phyloP scores from a whole-genome alignment of 2,888 invertebrate species.

The Oxystoma pomonae region DNA sequence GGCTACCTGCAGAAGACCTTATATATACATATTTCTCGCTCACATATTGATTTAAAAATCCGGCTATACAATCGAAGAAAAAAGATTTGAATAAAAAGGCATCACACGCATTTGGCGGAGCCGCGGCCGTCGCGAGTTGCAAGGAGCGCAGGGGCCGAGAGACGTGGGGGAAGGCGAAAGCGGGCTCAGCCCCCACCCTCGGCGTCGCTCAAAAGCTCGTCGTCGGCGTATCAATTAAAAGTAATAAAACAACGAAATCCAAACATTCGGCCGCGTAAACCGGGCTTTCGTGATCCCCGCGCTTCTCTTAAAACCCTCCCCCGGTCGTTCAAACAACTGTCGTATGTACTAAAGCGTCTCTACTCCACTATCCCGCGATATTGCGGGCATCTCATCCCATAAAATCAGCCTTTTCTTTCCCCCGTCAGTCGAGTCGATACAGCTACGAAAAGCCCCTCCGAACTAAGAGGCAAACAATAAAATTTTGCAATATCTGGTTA shows the following conservation, averaged over 20 bases:
- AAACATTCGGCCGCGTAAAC: slow-evolving; percentile 43
- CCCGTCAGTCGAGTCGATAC: slow-evolving; percentile 10
- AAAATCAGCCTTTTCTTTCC: slow-evolving; percentile 6
- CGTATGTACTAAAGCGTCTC: neutral
- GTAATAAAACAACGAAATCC: slow-evolving; percentile 39
- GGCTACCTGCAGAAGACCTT: neutral
- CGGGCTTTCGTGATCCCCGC: slow-evolving; percentile 34
- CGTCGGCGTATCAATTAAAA: slow-evolving; percentile 31
- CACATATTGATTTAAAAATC: neutral
- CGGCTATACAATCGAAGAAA: neutral
- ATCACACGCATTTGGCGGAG: neutral
- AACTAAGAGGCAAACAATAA: too few species aligned
- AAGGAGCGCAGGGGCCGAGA: neutral
- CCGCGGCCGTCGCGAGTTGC: neutral
- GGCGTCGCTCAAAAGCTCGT: slow-evolving; percentile 7
- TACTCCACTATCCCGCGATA: slow-evolving; percentile 12
- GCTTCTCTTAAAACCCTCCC: slow-evolving; percentile 9
- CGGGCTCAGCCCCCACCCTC: neutral
- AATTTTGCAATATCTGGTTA: neutral
- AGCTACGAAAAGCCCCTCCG: too few species aligned
- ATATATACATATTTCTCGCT: neutral
- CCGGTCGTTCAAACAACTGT: neutral
- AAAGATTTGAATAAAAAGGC: neutral
- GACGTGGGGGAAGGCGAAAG: neutral
- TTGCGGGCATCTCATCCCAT: slow-evolving; percentile 15